Percentiles rank a stretch among this genome's conserved stretches.
phyloP scores from a whole-genome alignment of 2,888 invertebrate species.

The Acronicta aceris region DNA sequence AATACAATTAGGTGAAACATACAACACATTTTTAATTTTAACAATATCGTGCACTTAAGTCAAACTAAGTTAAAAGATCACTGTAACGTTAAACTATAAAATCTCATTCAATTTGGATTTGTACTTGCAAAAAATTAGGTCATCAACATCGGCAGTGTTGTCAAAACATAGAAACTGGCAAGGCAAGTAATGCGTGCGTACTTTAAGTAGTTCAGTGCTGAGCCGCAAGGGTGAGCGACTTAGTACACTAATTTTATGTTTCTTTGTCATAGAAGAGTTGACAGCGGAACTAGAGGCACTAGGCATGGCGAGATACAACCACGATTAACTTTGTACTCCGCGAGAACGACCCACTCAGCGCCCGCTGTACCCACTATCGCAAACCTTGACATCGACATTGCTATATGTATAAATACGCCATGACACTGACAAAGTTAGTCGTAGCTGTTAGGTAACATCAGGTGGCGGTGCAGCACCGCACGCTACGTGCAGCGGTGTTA shows the following conservation, averaged over 20 bases:
- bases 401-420: conserved; percentile 57
- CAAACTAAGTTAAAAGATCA: conserved; percentile 86
- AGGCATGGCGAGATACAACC: conserved; percentile 68
- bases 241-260: conserved; percentile 71
- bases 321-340: conserved; percentile 73
- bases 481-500: conserved; percentile 80
- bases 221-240: conserved; percentile 65
- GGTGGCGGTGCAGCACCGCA: conserved; percentile 67
- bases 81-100: conserved; percentile 87
- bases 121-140: conserved; percentile 87
- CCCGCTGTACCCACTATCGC: conserved; percentile 61
- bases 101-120: conserved; percentile 88
- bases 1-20: conserved; percentile 87
- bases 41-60: conserved; percentile 88
- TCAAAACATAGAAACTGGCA: conserved; percentile 88
- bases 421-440: conserved; percentile 81
- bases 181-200: conserved; percentile 87
- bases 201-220: conserved; percentile 71
- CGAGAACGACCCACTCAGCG: conserved; percentile 70
- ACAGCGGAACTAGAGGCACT: conserved; percentile 81
- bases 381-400: conserved; percentile 57
- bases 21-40: conserved; percentile 86
- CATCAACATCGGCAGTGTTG: conserved; percentile 84
- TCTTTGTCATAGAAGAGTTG: conserved; percentile 86
- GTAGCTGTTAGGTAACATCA: conserved; percentile 79